Conservation (phyloP, 2,888 invertebrate species). For the Pollenia labialis region DNA sequence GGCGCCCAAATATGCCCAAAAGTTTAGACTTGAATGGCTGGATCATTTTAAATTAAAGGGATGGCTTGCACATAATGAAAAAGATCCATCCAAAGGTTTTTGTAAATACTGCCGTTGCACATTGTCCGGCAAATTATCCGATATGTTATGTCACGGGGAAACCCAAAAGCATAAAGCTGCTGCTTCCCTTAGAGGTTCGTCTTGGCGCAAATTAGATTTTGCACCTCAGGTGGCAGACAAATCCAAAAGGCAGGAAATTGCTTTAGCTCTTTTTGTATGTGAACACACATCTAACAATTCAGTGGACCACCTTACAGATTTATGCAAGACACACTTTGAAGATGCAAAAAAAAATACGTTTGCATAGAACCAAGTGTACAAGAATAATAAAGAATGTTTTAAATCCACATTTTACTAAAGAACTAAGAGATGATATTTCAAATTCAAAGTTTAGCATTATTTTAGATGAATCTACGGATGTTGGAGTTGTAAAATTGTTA, state of each 20-base stretch:
- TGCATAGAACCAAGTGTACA: slow-evolving; percentile 65
- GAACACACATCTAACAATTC: slow-evolving; percentile 24
- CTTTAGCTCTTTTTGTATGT: slow-evolving; percentile 23
- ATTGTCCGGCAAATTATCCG: neutral
- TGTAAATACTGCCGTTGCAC: slow-evolving; percentile 20
- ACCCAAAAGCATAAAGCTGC: slow-evolving; percentile 25
- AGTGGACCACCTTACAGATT: slow-evolving; percentile 34
- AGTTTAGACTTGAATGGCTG: too few relatives aligned
- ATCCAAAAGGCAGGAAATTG: slow-evolving; percentile 17
- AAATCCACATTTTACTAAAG: slow-evolving; percentile 18
- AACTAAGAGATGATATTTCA: slow-evolving; percentile 37
- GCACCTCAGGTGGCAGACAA: neutral
- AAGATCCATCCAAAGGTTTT: slow-evolving; percentile 14
- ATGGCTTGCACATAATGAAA: slow-evolving; percentile 15
- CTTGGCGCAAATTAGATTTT: slow-evolving; percentile 36
- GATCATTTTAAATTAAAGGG: neutral
- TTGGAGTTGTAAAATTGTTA: slow-evolving; percentile 48
- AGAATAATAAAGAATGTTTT: slow-evolving; percentile 64
- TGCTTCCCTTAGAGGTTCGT: neutral
- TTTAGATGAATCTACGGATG: slow-evolving; percentile 1
- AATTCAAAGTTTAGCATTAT: slow-evolving; percentile 59
- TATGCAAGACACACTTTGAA: slow-evolving; percentile 35
- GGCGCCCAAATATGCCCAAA: too few relatives aligned
- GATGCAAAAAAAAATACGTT: neutral
- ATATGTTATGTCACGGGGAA: neutral